phyloP scores from a whole-genome alignment of 2,888 invertebrate species.

The Trissolcus japonicus region DNA sequence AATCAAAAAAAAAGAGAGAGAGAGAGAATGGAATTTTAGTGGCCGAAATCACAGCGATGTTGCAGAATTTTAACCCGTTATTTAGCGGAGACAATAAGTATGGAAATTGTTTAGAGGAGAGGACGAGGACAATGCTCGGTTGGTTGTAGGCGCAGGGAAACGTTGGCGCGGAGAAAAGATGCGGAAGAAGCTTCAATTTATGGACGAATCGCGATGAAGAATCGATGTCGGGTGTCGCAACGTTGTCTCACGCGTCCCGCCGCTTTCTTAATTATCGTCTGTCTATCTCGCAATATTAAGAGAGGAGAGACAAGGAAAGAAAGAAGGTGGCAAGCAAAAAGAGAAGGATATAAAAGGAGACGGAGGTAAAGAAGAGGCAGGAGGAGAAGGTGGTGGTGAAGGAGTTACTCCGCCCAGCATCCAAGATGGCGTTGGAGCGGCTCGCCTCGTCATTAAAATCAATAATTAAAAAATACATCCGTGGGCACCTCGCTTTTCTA shows the following conservation, averaged over 20 bases:
- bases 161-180: conserved; percentile 42
- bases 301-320: conserved; percentile 53
- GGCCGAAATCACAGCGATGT: not conserved
- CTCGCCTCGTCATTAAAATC: conserved; percentile 77
- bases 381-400: conserved; percentile 62
- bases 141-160: conserved; percentile 33
- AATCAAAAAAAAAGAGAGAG: not conserved
- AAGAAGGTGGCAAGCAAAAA: conserved; percentile 48
- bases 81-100: conserved; percentile 24
- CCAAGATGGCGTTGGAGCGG: conserved; percentile 76
- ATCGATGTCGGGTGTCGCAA: conserved; percentile 66
- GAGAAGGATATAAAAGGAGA: conserved; percentile 55
- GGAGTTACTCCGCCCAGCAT: conserved; percentile 77
- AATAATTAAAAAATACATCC: conserved; percentile 77
- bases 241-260: conserved; percentile 72
- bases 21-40: not conserved
- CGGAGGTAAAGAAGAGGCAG: conserved; percentile 60
- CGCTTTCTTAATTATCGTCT: conserved; percentile 76
- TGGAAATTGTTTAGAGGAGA: conserved; percentile 34
- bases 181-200: conserved; percentile 51
- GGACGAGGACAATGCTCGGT: conserved; percentile 33
- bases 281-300: conserved; percentile 74
- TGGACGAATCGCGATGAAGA: conserved; percentile 63
- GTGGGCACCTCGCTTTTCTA: conserved; percentile 75
- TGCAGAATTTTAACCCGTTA: conserved; percentile 7